Conservation (phyloP, 2,888 invertebrate genomes). For the Melitaea athalia region DNA sequence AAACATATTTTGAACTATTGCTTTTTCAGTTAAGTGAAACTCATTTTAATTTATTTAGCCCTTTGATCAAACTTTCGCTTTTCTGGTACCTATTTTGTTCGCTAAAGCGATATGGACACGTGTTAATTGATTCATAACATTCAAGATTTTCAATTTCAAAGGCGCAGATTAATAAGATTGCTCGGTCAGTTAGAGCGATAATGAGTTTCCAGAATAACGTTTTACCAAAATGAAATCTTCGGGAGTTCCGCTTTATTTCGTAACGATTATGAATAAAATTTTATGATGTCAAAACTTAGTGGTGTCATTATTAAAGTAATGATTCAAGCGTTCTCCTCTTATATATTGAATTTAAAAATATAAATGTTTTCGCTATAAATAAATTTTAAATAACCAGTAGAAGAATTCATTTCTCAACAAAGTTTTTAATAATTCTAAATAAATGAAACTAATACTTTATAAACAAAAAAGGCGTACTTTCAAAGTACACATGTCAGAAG, state of each 20-base stretch:
- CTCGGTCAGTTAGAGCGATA: conserved; percentile 73
- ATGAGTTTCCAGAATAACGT: conserved; percentile 76
- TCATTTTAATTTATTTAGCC: conserved; percentile 36
- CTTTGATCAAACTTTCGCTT: conserved; percentile 1
- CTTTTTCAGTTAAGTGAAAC: conserved; percentile 26
- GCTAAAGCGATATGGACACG: conserved; percentile 27
- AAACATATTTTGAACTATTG: conserved; percentile 35
- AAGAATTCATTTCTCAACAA: no score
- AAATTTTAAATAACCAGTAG: no score
- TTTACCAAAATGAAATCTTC: conserved; percentile 66
- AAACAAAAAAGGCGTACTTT: no score
- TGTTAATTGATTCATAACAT: conserved; percentile 63
- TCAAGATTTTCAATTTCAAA: conserved; percentile 75
- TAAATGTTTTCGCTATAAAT: no score
- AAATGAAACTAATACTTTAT: no score
- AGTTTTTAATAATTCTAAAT: no score
- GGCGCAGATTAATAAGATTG: conserved; percentile 53
- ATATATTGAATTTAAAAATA: neutral
- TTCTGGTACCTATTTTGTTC: neutral
- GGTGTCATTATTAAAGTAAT: neutral
- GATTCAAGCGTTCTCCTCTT: neutral
- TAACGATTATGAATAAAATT: conserved; percentile 38
- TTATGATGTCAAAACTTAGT: conserved; percentile 38
- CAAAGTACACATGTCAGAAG: no score
- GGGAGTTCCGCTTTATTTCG: conserved; percentile 59